Evolutionary conservation across 2,113 vertebrate species (phyloP).

Genomic region (Platycercus adscitus): DNA sequence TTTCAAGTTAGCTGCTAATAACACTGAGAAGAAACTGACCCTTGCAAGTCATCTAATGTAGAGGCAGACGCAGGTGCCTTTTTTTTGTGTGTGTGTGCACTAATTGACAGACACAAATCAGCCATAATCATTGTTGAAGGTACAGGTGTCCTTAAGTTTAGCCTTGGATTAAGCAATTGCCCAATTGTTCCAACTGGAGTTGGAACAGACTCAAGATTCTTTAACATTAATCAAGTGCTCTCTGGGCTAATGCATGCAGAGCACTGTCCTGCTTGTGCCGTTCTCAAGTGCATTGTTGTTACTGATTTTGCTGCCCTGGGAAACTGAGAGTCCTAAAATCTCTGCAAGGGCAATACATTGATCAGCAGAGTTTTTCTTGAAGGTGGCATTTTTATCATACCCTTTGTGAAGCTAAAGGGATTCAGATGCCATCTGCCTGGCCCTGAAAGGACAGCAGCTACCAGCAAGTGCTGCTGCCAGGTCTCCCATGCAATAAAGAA

Average conservation of each 20-base stretch:
- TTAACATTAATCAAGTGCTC: background rate
- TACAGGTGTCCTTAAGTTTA: background rate
- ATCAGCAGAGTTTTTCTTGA: background rate
- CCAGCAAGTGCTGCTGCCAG: background rate
- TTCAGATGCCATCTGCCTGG: background rate
- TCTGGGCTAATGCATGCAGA: background rate
- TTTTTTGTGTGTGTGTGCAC: background rate
- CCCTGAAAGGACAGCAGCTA: background rate
- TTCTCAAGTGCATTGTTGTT: background rate
- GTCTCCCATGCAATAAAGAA: background rate
- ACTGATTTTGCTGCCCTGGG: background rate
- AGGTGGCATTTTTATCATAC: background rate
- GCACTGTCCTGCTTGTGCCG: background rate
- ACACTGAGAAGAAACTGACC: background rate
- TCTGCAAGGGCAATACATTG: background rate
- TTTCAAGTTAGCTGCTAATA: background rate
- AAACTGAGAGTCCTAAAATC: background rate
- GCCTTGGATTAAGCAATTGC: constrained; percentile 14
- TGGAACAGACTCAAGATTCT: background rate
- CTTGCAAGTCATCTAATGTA: background rate
- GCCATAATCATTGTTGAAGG: background rate
- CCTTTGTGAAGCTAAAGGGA: background rate
- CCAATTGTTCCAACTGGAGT: background rate
- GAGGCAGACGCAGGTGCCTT: background rate
- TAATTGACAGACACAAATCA: constrained; percentile 23